Evolutionary conservation across 2,888 invertebrate species (phyloP).

Genomic region (Siphonodentalium dalli): DNA sequence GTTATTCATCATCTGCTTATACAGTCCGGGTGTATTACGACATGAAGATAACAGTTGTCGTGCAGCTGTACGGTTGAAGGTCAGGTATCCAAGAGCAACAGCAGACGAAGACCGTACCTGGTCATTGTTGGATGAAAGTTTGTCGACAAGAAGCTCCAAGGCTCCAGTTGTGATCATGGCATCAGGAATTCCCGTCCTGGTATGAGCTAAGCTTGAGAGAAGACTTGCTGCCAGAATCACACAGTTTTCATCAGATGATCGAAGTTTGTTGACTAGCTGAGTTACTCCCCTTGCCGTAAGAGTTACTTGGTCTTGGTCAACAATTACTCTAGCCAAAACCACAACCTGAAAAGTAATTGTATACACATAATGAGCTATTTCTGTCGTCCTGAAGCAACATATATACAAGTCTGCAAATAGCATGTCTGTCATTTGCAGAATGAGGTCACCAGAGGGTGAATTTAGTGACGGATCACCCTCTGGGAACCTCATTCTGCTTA

Average conservation of each 20-base stretch:
- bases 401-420: too few species aligned
- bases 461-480: too few species aligned
- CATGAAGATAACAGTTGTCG: constrained; percentile 56
- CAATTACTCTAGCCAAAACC: constrained; percentile 62
- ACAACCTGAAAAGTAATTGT: constrained; percentile 50
- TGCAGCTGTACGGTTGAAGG: constrained; percentile 64
- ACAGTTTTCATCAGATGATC: constrained; percentile 56
- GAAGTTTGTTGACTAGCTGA: constrained; percentile 53
- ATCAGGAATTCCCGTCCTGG: constrained; percentile 64
- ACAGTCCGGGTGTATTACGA: constrained; percentile 58
- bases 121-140: constrained; percentile 53
- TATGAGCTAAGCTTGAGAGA: constrained; percentile 63
- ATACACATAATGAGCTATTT: not conserved
- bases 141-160: constrained; percentile 54
- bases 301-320: constrained; percentile 59
- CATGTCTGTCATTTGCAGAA: too few species aligned
- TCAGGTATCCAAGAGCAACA: constrained; percentile 62
- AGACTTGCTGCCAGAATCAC: constrained; percentile 59
- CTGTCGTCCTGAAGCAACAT: not conserved
- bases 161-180: constrained; percentile 64
- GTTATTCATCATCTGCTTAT: constrained; percentile 56
- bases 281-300: constrained; percentile 62
- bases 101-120: constrained; percentile 56
- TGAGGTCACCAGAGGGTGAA: too few species aligned
- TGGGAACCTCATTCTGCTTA: too few species aligned